phyloP scores from a whole-genome alignment of 2,113 vertebrate genomes.

The Chloroceryle aenea region DNA sequence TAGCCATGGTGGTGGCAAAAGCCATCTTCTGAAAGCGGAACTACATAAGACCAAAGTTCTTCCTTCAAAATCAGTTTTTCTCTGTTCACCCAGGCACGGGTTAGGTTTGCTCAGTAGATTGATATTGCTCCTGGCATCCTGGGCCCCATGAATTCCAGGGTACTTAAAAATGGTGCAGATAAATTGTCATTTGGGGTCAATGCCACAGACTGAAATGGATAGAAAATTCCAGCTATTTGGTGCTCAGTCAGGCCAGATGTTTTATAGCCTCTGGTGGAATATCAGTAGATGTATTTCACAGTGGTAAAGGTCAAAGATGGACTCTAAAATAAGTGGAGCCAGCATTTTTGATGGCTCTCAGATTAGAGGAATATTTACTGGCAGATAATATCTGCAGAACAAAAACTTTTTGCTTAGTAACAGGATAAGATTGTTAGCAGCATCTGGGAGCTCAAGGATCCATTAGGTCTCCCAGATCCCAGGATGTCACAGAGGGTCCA shows the following conservation, averaged over 20 bases:
- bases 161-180: slow-evolving; percentile 13
- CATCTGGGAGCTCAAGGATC: neutral
- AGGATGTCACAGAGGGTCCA: neutral
- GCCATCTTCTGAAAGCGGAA: neutral
- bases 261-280: slow-evolving; percentile 63
- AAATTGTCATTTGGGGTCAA: slow-evolving; percentile 1
- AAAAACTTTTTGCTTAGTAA: neutral
- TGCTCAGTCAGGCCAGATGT: slow-evolving; percentile 47
- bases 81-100: fast-evolving
- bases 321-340: slow-evolving; percentile 47
- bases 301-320: slow-evolving; percentile 40
- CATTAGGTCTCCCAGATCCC: neutral
- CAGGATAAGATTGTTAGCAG: neutral
- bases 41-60: neutral
- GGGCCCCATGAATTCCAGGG: neutral
- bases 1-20: neutral
- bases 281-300: slow-evolving; percentile 40
- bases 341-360: slow-evolving; percentile 30
- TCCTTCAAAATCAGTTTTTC: neutral
- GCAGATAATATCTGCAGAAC: neutral
- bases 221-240: slow-evolving; percentile 49
- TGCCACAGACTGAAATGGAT: slow-evolving; percentile 1
- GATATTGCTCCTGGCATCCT: neutral
- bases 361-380: slow-evolving; percentile 39
- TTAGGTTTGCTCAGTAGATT: neutral